Evolutionary conservation across 1,140 invertebrate species (phyloP).

Genomic region (Brachionus angularis): DNA sequence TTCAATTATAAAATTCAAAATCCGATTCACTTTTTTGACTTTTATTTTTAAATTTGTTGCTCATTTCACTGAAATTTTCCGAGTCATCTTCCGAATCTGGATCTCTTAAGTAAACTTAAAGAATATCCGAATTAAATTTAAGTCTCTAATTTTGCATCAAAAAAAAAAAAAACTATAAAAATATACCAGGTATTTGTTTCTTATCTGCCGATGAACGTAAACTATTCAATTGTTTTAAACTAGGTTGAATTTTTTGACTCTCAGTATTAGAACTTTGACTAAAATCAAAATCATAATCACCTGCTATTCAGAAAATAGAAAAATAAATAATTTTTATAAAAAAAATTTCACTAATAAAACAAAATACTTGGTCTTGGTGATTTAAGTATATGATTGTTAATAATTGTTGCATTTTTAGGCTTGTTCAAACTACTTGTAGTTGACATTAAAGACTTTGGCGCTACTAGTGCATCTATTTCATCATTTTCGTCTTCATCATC

Average conservation of each 20-base stretch:
- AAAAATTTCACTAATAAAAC: not conserved
- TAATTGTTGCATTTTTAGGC: not conserved
- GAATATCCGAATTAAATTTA: not conserved
- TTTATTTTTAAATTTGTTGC: not conserved
- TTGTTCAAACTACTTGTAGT: not conserved
- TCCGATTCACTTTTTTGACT: constrained; percentile 10
- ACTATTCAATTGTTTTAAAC: constrained; percentile 6
- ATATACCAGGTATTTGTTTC: constrained; percentile 7
- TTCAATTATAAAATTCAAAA: constrained; percentile 39
- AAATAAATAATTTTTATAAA: not conserved
- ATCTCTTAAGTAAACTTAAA: constrained; percentile 38
- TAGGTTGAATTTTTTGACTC: not conserved
- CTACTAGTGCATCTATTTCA: constrained; percentile 19
- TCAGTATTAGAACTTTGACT: constrained; percentile 34
- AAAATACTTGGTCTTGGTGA: constrained; percentile 31
- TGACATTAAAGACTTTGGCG: not conserved
- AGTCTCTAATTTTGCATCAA: not conserved
- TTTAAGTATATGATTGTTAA: constrained; percentile 10
- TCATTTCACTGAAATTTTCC: constrained; percentile 16
- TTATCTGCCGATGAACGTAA: constrained; percentile 23
- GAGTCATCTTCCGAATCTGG: constrained; percentile 19
- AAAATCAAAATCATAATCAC: constrained; percentile 38
- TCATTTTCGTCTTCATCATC: constrained; percentile 4
- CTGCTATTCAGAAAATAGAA: not conserved
- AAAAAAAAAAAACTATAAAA: too few species aligned